Base-by-base conservation (phyloP, 1,140 invertebrate genomes). In the Diabrotica virgifera region DNA sequence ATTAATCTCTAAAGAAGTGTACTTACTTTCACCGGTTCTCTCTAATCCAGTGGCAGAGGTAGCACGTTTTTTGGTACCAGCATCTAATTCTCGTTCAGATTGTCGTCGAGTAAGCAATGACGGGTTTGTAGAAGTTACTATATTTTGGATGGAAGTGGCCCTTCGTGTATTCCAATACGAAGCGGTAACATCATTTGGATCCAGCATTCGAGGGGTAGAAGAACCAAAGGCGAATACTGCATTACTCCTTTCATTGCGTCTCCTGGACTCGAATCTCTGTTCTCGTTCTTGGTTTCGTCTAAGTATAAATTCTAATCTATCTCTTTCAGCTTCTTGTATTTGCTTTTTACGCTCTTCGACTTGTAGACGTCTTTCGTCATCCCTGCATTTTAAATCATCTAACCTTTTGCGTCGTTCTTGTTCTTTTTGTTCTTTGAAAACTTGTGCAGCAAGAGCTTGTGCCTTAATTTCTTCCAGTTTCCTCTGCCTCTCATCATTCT, bases 171-270 rank as follows among this genome's bases (percentile, higher is more conserved):
- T 89, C 91, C 90, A 93, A 82, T 90, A 92, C 61, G 88, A 86
- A 64, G 87, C 86, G 55, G 87, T 86, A 63, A 89, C 88, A 78
- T 93, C 90, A 50, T 88, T 86, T 36, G 90, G 90, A 75, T 94
- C 92, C 70, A 94, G 80, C 82, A 94, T 89, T 63, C 93, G 83
- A 59, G 93, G 92, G 55, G 92, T 94, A 62, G 92, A 94, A 73
- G 92, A 94, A 51, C 93, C 93, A 81, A 95, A 95, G 40, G 92
- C 93, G 82, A 94, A 95, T 14, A 88, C 86, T 68, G 85, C 83
- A 50, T 82, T 86, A 79, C 85, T 86, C 68, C 86, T 82, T 74
- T 90, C 88, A 77, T 88, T 87, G 73, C 84, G 85, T 72, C 82
- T 84, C 76, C 87, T 89, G 40, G 86, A 84, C 80, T 94, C 92